Base-by-base conservation (phyloP, 92 coral and sea anemone species). In the Siderastrea radians region DNA sequence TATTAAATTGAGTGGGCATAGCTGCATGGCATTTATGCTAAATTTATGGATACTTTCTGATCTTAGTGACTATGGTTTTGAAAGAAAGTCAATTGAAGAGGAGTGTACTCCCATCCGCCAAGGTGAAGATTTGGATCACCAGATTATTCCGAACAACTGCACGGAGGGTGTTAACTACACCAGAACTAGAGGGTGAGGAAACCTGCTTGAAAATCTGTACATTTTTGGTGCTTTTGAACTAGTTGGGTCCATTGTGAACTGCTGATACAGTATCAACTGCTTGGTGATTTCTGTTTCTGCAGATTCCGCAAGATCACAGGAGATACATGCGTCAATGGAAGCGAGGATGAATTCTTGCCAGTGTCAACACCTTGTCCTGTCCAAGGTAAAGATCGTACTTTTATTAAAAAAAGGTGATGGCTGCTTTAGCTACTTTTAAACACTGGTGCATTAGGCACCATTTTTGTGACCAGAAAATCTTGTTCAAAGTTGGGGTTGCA, bases 251-350 rank as follows among this genome's bases (percentile, higher is more conserved):
- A 19, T 46, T 16, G 60, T 60, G 16, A 59, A 17, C 67, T 79
- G 17, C 1, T 3, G 3, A 3, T 1, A 61, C 16, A 61, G 19
- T 61, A 61, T 61, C 19, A 2, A 16, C 7, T 6, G 57, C 10
- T 53, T 53, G 57, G 57, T 53, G 4, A 10, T 53, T 14, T 10
- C 10, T 53, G 6, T 55, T 77, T 79, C 84, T 80, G 14, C 85
- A 97, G 99, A 19, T 97, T 90, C 83, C 82, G 92, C 8, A 93
- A 91, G 82, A 92, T 97, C 48, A 91, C 89, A n/a, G 97, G 96
- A 45, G 88, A 97, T 72, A 83, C 91, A 1, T 97, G 99, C 71
- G 73, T 52, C 12, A 94, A 90, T 17, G 99, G 98, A 38, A 87
- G 91, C 5, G 92, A 83, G 47, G 54, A 81, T 0, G 77, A 85